Evolutionary conservation across 2,888 invertebrate genomes (phyloP).

Genomic region (Helicoverpa assulta): DNA sequence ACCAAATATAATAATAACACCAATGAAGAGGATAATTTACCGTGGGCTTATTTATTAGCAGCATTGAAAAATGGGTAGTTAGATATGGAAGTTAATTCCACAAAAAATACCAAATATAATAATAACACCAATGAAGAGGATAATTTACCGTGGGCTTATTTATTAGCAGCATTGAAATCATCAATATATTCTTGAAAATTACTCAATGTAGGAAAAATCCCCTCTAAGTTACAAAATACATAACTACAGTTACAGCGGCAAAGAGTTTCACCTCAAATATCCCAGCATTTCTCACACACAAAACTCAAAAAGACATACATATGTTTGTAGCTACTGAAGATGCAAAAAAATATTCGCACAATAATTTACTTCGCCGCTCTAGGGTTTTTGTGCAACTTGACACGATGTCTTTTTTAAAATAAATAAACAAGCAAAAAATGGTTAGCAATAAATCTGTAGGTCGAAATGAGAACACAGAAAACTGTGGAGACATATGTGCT

Average conservation of each 20-base stretch:
- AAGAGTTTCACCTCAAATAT: neutral
- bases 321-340: constrained; percentile 16
- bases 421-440: constrained; percentile 80
- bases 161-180: neutral
- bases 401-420: constrained; percentile 78
- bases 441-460: constrained; percentile 80
- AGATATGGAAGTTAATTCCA: too few species aligned
- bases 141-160: neutral
- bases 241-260: neutral
- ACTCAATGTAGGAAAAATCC: too few species aligned
- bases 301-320: neutral
- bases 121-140: neutral
- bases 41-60: neutral
- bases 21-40: neutral
- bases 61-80: neutral
- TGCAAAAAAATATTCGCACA: constrained; percentile 50
- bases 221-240: too few species aligned
- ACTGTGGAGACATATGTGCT: constrained; percentile 54
- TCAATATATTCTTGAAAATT: too few species aligned
- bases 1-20: neutral
- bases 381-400: constrained; percentile 79
- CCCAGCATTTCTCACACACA: neutral
- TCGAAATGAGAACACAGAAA: constrained; percentile 64
- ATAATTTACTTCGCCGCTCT: constrained; percentile 47
- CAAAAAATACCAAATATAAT: too few species aligned